Percentiles rank a stretch among this genome's conserved stretches.
These are phyloP conservation scores for Malaclemys terrapin DNA, from an alignment of 2,113 vertebrate genomes.

Conservation along the genomic window DNA sequence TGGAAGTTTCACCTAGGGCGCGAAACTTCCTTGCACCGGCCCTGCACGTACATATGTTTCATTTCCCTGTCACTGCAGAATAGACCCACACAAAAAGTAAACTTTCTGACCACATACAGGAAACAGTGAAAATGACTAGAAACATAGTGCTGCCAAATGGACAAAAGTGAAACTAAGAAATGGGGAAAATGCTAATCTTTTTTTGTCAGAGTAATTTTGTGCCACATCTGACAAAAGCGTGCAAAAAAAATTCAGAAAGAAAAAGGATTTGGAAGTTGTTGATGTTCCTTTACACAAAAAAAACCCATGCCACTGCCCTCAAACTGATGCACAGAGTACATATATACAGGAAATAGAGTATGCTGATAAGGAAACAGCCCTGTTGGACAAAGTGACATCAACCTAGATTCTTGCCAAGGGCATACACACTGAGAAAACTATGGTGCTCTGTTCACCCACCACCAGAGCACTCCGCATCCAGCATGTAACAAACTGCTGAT, in stretches of 20 bases:
- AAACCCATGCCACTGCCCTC: background rate
- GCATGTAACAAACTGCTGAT: accelerated
- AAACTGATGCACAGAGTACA: accelerated
- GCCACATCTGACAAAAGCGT: background rate
- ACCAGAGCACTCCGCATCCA: background rate
- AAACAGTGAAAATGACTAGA: background rate
- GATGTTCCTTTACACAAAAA: background rate
- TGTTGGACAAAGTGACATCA: background rate
- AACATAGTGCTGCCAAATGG: background rate
- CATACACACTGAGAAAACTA: background rate
- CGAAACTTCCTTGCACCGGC: too few relatives aligned
- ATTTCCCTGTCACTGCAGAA: background rate
- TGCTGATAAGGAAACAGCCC: background rate
- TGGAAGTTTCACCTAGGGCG: too few relatives aligned
- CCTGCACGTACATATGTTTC: background rate
- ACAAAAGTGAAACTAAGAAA: background rate
- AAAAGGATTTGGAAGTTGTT: background rate
- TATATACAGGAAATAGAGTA: background rate
- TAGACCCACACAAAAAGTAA: background rate
- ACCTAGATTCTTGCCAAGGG: background rate
- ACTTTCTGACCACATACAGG: background rate
- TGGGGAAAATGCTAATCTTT: background rate
- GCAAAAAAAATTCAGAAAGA: background rate
- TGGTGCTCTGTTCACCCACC: background rate
- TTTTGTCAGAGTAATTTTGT: background rate